Conservation (phyloP, 2,888 invertebrate species). For the Bimastos eiseni region DNA sequence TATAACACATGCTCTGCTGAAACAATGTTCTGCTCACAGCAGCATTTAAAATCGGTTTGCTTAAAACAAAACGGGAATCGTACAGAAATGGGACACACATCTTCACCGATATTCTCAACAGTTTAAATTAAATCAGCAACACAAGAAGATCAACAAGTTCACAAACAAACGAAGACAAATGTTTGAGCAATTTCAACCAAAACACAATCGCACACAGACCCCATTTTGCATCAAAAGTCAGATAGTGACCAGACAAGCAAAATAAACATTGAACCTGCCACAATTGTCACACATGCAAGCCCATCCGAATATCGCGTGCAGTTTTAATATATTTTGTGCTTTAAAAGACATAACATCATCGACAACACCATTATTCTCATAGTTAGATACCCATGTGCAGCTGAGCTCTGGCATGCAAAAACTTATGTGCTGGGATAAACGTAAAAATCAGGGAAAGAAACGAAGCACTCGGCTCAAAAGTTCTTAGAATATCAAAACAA, state of each 20-base stretch:
- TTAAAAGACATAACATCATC: background rate
- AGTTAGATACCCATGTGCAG: background rate
- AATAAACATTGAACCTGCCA: background rate
- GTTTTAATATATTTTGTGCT: background rate
- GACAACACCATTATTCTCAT: background rate
- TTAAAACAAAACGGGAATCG: background rate
- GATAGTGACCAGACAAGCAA: background rate
- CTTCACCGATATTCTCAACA: slow-evolving; percentile 3
- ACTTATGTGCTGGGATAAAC: background rate
- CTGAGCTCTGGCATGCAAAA: background rate
- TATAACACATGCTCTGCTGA: background rate
- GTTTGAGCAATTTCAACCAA: slow-evolving; percentile 13
- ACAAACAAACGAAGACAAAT: background rate
- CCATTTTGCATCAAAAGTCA: background rate
- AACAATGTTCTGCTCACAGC: background rate
- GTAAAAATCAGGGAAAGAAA: background rate
- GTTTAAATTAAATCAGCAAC: background rate
- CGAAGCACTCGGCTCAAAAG: background rate
- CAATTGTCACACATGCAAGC: background rate
- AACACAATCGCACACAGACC: background rate
- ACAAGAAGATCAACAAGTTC: background rate
- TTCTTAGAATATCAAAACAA: background rate
- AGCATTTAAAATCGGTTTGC: background rate
- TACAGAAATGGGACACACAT: background rate
- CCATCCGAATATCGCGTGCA: background rate